Percentiles rank a stretch among this genome's conserved stretches.
phyloP scores from a whole-genome alignment of 2,113 vertebrate species.

The Sander lucioperca region DNA sequence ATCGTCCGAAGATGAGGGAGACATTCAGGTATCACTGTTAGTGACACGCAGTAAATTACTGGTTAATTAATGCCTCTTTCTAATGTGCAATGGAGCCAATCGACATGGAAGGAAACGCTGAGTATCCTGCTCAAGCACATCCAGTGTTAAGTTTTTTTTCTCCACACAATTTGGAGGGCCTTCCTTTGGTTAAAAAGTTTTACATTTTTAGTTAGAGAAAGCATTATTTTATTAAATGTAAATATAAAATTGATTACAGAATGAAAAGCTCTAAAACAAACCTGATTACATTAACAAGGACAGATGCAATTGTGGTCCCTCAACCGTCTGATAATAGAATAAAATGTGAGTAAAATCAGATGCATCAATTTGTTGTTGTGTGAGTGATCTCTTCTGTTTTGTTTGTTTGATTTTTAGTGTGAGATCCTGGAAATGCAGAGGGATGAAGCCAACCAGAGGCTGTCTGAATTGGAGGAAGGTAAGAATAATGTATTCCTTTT shows the following conservation, averaged over 20 bases:
- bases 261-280: conserved; percentile 11
- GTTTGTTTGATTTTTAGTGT: conserved; percentile 58
- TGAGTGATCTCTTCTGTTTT: conserved; percentile 10
- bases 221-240: not conserved
- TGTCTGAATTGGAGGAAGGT: conserved; percentile 84
- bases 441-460: conserved; percentile 74
- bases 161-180: not conserved
- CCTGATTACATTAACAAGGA: conserved; percentile 16
- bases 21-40: conserved; percentile 74
- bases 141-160: no score
- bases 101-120: not conserved
- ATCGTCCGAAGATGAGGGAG: conserved; percentile 78
- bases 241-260: not conserved
- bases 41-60: not conserved
- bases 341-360: conserved; percentile 30
- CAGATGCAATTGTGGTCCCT: not conserved
- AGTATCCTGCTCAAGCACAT: not conserved
- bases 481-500: conserved; percentile 24
- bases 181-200: not conserved
- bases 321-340: not conserved
- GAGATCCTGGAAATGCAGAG: conserved; percentile 69
- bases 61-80: conserved; percentile 10
- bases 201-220: not conserved
- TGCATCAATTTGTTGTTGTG: not conserved
- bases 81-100: conserved; percentile 19